Conservation (phyloP, 2,113 vertebrate species). For the Spermophilus dauricus region DNA sequence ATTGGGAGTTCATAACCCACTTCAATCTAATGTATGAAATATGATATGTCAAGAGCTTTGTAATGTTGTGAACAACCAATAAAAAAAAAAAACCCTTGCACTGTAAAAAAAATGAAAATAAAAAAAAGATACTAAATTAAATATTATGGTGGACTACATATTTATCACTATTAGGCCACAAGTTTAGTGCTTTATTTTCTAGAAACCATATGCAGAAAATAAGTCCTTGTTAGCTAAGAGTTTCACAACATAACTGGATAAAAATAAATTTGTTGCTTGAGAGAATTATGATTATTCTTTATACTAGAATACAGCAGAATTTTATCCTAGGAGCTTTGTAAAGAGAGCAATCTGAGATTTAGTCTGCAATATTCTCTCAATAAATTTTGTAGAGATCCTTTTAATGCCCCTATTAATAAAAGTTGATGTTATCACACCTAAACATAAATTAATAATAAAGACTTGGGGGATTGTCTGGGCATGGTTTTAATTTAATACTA, state of each 20-base stretch:
- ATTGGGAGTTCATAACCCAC: too few relatives aligned
- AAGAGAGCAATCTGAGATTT: slow-evolving; percentile 2
- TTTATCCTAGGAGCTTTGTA: slow-evolving; percentile 42
- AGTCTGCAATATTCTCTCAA: slow-evolving; percentile 10
- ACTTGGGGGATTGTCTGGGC: too few relatives aligned
- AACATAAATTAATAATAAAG: not conserved
- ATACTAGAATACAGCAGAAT: not conserved
- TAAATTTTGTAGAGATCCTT: not conserved
- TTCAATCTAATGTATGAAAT: too few relatives aligned
- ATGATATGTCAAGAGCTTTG: too few relatives aligned
- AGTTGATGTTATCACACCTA: not conserved
- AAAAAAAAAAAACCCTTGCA: too few relatives aligned
- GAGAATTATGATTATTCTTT: slow-evolving; percentile 22
- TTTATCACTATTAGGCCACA: not conserved
- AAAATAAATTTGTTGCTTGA: slow-evolving; percentile 26
- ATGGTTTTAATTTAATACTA: slow-evolving; percentile 4
- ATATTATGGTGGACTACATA: not conserved
- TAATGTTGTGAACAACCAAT: too few relatives aligned
- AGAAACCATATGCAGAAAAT: not conserved
- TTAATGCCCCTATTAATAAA: not conserved
- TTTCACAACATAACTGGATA: not conserved
- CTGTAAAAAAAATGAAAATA: too few relatives aligned
- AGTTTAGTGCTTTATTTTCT: not conserved
- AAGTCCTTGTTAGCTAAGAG: not conserved
- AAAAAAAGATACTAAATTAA: not conserved